Conservation (phyloP, 2,797 vertebrate species). For the Chromobotia macracanthus region DNA sequence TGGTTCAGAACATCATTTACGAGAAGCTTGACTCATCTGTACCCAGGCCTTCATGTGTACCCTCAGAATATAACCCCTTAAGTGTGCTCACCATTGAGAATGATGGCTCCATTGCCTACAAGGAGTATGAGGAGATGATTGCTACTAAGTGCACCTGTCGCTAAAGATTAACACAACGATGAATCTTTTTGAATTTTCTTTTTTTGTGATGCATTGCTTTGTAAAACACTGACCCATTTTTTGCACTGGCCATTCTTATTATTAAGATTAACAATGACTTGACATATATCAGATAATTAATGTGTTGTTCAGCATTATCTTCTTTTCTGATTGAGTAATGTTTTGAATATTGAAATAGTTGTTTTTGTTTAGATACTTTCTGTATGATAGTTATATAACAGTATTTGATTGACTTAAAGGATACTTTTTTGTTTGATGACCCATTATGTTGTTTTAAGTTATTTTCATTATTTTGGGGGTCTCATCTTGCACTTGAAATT, state of each 20-base stretch:
- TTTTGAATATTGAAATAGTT: constrained; percentile 28
- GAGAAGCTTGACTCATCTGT: constrained; percentile 88
- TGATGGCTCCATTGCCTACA: constrained; percentile 90
- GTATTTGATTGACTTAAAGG: constrained; percentile 59
- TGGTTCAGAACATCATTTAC: constrained; percentile 93
- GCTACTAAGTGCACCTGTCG: constrained; percentile 93
- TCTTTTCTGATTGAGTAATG: constrained; percentile 23
- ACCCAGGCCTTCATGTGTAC: constrained; percentile 88
- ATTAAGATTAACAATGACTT: constrained; percentile 13
- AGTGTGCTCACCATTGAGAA: constrained; percentile 91
- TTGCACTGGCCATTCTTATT: constrained; percentile 28
- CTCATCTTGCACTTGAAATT: constrained; percentile 68
- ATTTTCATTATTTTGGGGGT: constrained; percentile 69
- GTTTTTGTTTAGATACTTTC: constrained; percentile 46
- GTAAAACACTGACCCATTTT: constrained; percentile 44
- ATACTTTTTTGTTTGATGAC: constrained; percentile 53
- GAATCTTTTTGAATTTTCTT: constrained; percentile 6
- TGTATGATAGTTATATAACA: constrained; percentile 40
- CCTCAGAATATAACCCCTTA: constrained; percentile 88
- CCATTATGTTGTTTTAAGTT: constrained; percentile 68
- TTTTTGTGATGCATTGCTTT: constrained; percentile 50
- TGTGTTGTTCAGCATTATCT: background rate
- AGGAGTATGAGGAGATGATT: constrained; percentile 95
- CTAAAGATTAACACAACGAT: constrained; percentile 63
- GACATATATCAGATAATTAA: constrained; percentile 7